Evolutionary conservation across 2,888 invertebrate species (phyloP).

Genomic region (Drosophila pseudotalamancana): DNA sequence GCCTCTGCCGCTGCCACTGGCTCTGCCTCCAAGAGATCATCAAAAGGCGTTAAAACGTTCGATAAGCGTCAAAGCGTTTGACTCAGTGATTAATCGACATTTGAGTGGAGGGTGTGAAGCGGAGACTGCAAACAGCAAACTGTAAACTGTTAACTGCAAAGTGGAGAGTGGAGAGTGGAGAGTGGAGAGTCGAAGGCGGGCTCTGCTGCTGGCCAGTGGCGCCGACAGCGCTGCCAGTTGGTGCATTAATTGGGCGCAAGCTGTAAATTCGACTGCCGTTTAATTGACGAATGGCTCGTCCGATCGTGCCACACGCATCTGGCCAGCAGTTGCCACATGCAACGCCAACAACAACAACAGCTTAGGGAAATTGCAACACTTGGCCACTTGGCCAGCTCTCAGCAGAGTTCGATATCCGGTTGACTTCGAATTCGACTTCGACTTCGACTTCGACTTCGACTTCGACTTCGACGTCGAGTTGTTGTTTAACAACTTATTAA

Average conservation of each 20-base stretch:
- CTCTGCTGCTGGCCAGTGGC: not conserved
- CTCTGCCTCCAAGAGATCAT: constrained; percentile 26
- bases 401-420: constrained; percentile 56
- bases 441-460: too few relatives aligned
- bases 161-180: constrained; percentile 1
- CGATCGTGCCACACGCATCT: constrained; percentile 60
- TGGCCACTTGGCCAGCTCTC: constrained; percentile 46
- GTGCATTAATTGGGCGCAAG: constrained; percentile 52
- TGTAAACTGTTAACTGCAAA: not conserved
- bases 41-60: constrained; percentile 49
- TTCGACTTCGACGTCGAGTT: too few relatives aligned
- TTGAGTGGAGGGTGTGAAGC: constrained; percentile 10
- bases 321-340: constrained; percentile 47
- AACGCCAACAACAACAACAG: constrained; percentile 15
- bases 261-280: constrained; percentile 41
- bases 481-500: constrained; percentile 63
- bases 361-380: constrained; percentile 66
- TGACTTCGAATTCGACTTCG: too few relatives aligned
- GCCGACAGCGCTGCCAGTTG: constrained; percentile 15
- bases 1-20: constrained; percentile 4
- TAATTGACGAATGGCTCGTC: constrained; percentile 43
- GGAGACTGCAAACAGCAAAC: not conserved
- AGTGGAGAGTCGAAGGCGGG: not conserved
- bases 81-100: constrained; percentile 51
- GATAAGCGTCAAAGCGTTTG: constrained; percentile 49